Conservation (phyloP, 2,888 invertebrate species). For the Mesochorus sp. region DNA sequence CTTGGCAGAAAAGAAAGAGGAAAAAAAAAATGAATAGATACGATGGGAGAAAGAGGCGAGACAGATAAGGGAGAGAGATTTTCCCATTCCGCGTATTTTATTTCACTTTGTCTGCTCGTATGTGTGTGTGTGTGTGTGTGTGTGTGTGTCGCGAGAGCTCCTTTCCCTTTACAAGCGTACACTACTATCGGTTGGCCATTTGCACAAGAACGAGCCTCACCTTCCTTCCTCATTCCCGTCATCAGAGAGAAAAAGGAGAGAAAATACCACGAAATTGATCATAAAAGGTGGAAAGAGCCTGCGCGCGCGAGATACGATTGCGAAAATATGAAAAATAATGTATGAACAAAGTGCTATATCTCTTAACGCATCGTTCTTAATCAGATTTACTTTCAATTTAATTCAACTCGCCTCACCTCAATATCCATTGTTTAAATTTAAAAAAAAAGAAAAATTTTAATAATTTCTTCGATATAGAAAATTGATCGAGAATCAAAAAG, state of each 20-base stretch:
- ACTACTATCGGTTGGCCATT: conserved; percentile 55
- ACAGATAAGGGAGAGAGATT: conserved; percentile 7
- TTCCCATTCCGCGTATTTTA: conserved; percentile 53
- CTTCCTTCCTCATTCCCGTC: conserved; percentile 55
- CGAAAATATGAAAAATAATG: too few relatives aligned
- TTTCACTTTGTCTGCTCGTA: conserved; percentile 19
- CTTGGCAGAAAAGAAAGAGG: background rate
- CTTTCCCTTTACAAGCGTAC: conserved; percentile 54
- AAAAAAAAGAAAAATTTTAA: too few relatives aligned
- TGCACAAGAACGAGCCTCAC: conserved; percentile 57
- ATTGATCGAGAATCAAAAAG: too few relatives aligned
- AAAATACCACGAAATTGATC: conserved; percentile 21
- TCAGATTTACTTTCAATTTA: too few relatives aligned
- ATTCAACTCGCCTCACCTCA: too few relatives aligned
- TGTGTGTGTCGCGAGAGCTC: conserved; percentile 35
- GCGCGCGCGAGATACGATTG: too few relatives aligned
- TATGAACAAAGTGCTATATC: too few relatives aligned
- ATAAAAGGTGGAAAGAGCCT: background rate
- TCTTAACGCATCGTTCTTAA: too few relatives aligned
- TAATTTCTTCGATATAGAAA: too few relatives aligned
- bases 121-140: background rate
- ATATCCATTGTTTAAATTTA: too few relatives aligned
- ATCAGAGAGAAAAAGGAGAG: too few relatives aligned
- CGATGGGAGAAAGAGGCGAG: background rate
- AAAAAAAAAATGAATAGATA: background rate